Evolutionary conservation across 1,140 invertebrate species (phyloP), one percentile per base, ranked within the genome.

Genomic region (Drosophila persimilis): DNA sequence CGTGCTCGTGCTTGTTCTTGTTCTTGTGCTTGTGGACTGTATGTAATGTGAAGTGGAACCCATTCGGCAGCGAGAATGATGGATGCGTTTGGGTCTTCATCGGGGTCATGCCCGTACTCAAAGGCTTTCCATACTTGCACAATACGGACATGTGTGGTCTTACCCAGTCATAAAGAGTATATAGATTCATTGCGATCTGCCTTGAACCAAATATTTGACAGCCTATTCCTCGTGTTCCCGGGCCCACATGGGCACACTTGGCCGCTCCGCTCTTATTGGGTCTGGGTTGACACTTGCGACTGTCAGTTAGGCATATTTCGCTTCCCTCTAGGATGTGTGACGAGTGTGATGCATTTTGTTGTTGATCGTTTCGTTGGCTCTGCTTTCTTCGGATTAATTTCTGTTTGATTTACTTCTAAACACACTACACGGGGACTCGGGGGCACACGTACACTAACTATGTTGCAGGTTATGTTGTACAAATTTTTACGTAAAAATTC

Each of bases 131-230:
- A 5, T 5, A 13, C 35, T 1, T 13, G 13, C 13, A 39, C 35
- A 13, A 5, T 39, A 13, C 5, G 9, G 11, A 39, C 35, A 3
- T 13, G 26, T 20, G 44, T 31, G 51, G 51, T 39, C 65, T 69
- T 90, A 90, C 89, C 89, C 89, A 90, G 73, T 90, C 84, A 54
- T 90, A 90, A 44, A 90, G 64, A 43, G 89, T 84, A 45, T 86
- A 90, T n/a, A 90, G 71, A 90, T 90, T 90, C 89, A 90, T 90
- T 24, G 46, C 43, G 43, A 11, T 35, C 29, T 56, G 65, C 55
- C 63, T 79, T 67, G 69, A 53, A 31, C 71, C 51, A 64, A 65
- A 73, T 73, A 66, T 54, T 74, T 58, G 52, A 52, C 73, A 35
- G 29, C 60, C 61, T 65, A 73, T 74, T 74, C 50, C 50, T 45